phyloP scores from a whole-genome alignment of 2,888 invertebrate genomes.

The Actias luna region DNA sequence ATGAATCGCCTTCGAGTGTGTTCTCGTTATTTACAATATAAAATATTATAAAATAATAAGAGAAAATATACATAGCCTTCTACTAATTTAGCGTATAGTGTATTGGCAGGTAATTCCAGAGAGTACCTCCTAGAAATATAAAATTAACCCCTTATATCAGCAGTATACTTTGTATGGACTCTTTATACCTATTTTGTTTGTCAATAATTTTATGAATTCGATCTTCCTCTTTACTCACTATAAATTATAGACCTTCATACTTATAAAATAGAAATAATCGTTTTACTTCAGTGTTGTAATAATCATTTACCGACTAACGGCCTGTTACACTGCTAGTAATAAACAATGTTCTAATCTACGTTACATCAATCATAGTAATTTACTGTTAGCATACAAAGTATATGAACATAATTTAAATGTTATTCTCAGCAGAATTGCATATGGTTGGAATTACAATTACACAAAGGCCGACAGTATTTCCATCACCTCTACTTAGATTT shows the following conservation, averaged over 20 bases:
- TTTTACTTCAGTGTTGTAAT: not conserved
- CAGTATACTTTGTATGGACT: no score
- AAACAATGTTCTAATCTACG: not conserved
- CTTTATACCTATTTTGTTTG: no score
- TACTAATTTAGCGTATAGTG: not conserved
- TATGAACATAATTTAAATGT: slow-evolving; percentile 1
- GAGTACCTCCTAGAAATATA: no score
- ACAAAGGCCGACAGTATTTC: slow-evolving; percentile 32
- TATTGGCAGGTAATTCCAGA: no score
- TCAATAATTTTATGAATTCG: not conserved
- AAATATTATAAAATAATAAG: not conserved
- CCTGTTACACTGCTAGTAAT: not conserved
- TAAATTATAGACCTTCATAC: not conserved
- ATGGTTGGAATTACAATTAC: slow-evolving; percentile 20
- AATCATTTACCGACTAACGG: not conserved
- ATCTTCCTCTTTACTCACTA: not conserved
- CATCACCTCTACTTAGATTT: slow-evolving; percentile 17
- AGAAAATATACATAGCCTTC: no score
- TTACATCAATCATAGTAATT: not conserved
- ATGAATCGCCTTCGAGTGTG: no score
- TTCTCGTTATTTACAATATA: no score
- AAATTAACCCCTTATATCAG: no score
- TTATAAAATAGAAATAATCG: not conserved
- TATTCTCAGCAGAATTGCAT: slow-evolving; percentile 8
- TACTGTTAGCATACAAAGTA: not conserved